Percentiles rank a stretch among this genome's conserved stretches.
phyloP scores from a whole-genome alignment of 53 echinoderm and acorn worm genomes.

The Antedon mediterranea region DNA sequence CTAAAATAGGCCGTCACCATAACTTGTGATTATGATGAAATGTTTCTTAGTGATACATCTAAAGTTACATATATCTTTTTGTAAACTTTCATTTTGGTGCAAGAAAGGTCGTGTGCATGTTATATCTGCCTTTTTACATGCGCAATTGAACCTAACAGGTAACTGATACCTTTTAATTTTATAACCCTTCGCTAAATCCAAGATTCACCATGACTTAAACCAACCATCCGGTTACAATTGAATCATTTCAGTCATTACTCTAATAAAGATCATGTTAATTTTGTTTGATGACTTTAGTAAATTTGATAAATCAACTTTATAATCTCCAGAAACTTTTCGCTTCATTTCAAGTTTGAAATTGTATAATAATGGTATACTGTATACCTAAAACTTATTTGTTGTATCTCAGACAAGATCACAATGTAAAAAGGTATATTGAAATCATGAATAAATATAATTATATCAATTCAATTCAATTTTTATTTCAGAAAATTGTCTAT shows the following conservation, averaged over 20 bases:
- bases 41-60: not conserved
- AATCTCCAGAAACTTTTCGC: not conserved
- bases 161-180: not conserved
- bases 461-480: too few species aligned
- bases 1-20: not conserved
- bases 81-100: not conserved
- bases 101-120: not conserved
- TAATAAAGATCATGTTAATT: constrained; percentile 1
- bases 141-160: not conserved
- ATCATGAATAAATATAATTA: too few species aligned
- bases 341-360: not conserved
- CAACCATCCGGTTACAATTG: not conserved
- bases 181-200: not conserved
- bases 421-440: too few species aligned
- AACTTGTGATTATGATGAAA: not conserved
- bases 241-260: not conserved
- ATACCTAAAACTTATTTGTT: too few species aligned
- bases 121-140: not conserved
- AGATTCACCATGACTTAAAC: not conserved
- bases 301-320: not conserved
- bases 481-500: too few species aligned
- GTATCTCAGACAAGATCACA: too few species aligned
- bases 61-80: not conserved
- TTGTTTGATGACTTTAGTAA: not conserved
- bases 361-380: too few species aligned